These are phyloP conservation scores for Coptodon bakossiorum DNA, from an alignment of 2,113 vertebrate genomes.

Conservation along the genomic window DNA sequence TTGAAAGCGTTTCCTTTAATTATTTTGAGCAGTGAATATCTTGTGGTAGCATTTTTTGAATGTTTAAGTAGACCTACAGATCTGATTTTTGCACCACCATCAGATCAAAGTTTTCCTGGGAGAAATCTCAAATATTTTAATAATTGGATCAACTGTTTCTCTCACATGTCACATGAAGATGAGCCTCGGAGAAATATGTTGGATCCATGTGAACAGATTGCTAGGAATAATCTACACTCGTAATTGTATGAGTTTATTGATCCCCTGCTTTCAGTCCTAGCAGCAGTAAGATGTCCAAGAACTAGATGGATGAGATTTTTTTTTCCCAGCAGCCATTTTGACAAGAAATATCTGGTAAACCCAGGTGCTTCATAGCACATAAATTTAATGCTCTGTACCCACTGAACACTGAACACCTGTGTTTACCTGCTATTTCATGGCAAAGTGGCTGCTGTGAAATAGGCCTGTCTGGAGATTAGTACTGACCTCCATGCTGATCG, in stretches of 20 bases:
- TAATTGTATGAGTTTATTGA: neutral
- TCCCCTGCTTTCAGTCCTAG: neutral
- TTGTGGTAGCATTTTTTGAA: neutral
- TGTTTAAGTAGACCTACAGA: neutral
- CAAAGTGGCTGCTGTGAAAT: neutral
- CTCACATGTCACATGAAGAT: neutral
- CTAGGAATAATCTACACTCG: neutral
- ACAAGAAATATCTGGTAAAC: neutral
- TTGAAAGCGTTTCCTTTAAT: neutral
- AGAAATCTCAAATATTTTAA: neutral
- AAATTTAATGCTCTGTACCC: neutral
- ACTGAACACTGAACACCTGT: neutral
- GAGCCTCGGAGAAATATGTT: neutral
- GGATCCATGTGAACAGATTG: neutral
- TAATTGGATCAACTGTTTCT: neutral
- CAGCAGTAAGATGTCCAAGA: neutral
- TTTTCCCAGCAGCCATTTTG: neutral
- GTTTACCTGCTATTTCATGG: neutral
- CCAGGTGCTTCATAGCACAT: neutral
- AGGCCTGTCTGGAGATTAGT: neutral
- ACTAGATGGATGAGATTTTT: neutral
- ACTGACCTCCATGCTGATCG: neutral
- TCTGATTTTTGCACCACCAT: neutral
- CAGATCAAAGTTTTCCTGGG: neutral
- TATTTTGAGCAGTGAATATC: neutral